Conservation (phyloP, 2,797 vertebrate genomes). For the Falco peregrinus region DNA sequence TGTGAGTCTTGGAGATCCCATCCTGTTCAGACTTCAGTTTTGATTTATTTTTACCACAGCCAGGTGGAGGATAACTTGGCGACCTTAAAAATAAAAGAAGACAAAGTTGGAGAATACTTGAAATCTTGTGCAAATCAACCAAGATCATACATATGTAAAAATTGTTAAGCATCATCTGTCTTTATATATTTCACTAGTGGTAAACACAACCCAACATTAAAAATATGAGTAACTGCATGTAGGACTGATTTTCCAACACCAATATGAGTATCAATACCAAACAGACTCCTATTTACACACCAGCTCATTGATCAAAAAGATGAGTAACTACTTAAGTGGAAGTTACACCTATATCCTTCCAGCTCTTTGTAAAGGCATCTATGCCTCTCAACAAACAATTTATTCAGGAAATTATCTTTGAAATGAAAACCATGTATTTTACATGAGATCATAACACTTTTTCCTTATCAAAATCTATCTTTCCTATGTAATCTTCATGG, state of each 20-base stretch:
- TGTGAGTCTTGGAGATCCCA: slow-evolving; percentile 87
- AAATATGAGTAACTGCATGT: neutral
- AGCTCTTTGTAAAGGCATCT: neutral
- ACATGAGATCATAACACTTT: neutral
- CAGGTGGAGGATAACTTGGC: slow-evolving; percentile 90
- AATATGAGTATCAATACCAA: no score
- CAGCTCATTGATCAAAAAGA: neutral
- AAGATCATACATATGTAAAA: neutral
- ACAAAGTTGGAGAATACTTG: neutral
- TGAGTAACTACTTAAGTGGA: neutral
- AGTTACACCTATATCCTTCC: neutral
- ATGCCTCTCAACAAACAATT: neutral
- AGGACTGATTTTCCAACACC: neutral
- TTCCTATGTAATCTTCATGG: neutral
- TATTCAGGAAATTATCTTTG: neutral
- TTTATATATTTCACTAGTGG: neutral
- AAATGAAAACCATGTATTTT: neutral
- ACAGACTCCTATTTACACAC: neutral
- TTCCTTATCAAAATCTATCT: neutral
- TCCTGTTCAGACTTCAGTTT: slow-evolving; percentile 89
- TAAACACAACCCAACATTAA: neutral
- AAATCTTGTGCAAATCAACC: neutral
- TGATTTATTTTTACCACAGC: slow-evolving; percentile 88
- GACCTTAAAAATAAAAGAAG: slow-evolving; percentile 77
- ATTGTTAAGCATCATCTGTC: neutral